These are phyloP conservation scores for Archocentrus centrarchus DNA, from an alignment of 2,113 vertebrate species.

Conservation along the genomic window DNA sequence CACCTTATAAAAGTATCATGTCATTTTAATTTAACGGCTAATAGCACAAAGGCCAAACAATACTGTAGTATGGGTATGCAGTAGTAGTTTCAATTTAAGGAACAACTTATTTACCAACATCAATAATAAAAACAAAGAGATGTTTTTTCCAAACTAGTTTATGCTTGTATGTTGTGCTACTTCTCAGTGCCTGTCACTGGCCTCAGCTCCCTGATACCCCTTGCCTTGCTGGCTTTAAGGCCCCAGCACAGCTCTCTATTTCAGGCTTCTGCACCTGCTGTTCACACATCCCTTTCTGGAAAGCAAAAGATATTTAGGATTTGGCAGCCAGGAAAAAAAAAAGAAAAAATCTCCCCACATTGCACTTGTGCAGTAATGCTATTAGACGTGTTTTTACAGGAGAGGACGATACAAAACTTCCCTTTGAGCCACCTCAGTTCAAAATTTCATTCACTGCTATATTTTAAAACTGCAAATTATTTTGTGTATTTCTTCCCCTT, in stretches of 20 bases:
- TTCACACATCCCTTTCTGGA: slow-evolving; percentile 71
- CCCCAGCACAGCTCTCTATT: slow-evolving; percentile 76
- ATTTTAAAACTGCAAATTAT: neutral
- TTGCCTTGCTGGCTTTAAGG: slow-evolving; percentile 39
- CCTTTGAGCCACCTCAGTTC: neutral
- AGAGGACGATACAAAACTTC: neutral
- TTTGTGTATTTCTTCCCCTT: neutral
- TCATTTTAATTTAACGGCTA: neutral
- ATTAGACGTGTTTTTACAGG: slow-evolving; percentile 23
- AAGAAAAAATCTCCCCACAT: slow-evolving; percentile 11
- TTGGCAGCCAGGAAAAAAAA: slow-evolving; percentile 11
- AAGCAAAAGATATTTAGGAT: slow-evolving; percentile 57
- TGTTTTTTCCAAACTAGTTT: slow-evolving; percentile 23
- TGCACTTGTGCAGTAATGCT: slow-evolving; percentile 1
- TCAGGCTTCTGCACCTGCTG: slow-evolving; percentile 80
- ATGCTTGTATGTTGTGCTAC: slow-evolving; percentile 20
- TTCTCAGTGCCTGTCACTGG: slow-evolving; percentile 14
- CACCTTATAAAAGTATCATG: neutral
- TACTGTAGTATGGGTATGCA: neutral
- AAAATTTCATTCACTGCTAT: neutral
- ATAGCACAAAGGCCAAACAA: neutral
- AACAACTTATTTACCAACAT: neutral
- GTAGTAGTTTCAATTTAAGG: neutral
- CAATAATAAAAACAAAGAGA: slow-evolving; percentile 10
- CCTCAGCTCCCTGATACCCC: slow-evolving; percentile 37